Base-by-base conservation (phyloP, 2,113 vertebrate species). In the Cygnus buccinator region DNA sequence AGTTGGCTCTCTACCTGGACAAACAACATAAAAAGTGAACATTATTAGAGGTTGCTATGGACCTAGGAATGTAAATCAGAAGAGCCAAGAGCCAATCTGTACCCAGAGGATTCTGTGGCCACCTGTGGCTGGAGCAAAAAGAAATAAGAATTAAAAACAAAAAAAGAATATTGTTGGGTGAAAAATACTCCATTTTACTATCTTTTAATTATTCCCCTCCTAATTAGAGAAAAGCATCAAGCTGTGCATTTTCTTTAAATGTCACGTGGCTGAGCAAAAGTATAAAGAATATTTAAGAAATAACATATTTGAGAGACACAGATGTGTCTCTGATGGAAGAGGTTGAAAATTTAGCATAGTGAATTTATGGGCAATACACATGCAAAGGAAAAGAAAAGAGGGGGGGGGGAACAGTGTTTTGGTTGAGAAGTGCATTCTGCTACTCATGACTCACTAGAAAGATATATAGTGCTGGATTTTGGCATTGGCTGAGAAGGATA, bases 401-500 rank as follows among this genome's bases (percentile, higher is more conserved):
- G 39, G 39, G 39, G 39, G 39, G 39, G 39, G 39, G 10, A 10
- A 39, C 88, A 61, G 26, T 76, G 35, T 94, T 96, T 93, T 90
- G 59, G 43, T 93, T 76, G 67, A 94, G 90, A 96, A 92, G 52
- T 48, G 54, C 58, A 89, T 92, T 97, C 65, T 0, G 0, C 58
- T 95, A 72, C 84, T 26, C 72, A 85, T 1, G 2, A 84, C 94
- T 94, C 85, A 86, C 85, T 70, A 17, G 72, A 96, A 85, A 96
- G 92, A 96, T 87, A 76, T 67, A 97, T 29, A 59, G 63, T 74
- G 55, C 44, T 85, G 44, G 59, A 90, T 70, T 84, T 83, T 95
- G 91, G 90, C 70, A 63, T 5, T 87, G 91, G 71, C 76, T 83
- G 74, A 94, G 94, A 95, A 92, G 77, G 57, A 92, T 94, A 94